Evolutionary conservation across 2,888 invertebrate species (phyloP).

Genomic region (Notocelia uddmanniana): DNA sequence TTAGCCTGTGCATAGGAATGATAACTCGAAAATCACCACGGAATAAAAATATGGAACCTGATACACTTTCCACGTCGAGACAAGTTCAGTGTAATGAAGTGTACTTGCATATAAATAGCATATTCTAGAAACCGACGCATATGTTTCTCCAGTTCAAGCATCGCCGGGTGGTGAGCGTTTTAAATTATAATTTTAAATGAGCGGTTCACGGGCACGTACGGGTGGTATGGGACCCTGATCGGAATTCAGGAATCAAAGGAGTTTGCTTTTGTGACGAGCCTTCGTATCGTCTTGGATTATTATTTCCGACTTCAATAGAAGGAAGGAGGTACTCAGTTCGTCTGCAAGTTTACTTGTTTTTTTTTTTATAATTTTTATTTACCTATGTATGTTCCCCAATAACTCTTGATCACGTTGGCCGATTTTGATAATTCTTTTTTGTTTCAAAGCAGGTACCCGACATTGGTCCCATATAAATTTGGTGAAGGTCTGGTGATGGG

Average conservation of each 20-base stretch:
- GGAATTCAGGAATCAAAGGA: conserved; percentile 53
- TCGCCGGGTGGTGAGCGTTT: conserved; percentile 50
- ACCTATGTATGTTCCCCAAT: too few relatives aligned
- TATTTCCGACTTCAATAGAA: too few relatives aligned
- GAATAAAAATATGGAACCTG: neutral
- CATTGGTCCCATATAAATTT: too few relatives aligned
- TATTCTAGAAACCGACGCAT: neutral
- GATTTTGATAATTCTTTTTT: too few relatives aligned
- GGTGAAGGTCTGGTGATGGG: too few relatives aligned
- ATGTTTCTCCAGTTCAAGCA: conserved; percentile 15
- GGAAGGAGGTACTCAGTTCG: too few relatives aligned
- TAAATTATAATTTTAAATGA: conserved; percentile 75
- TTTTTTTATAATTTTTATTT: too few relatives aligned
- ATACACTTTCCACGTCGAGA: neutral
- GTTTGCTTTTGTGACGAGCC: conserved; percentile 14
- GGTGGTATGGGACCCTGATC: conserved; percentile 63
- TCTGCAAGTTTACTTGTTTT: too few relatives aligned
- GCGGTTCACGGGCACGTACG: conserved; percentile 63
- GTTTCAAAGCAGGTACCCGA: too few relatives aligned
- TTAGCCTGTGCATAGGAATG: neutral
- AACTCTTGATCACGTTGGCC: too few relatives aligned
- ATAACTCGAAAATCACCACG: neutral
- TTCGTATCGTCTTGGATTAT: neutral
- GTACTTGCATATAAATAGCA: conserved; percentile 10
- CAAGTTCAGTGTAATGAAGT: neutral